Evolutionary conservation across 1,140 invertebrate genomes (phyloP), one percentile per base, ranked within the genome.

Genomic region (Pseudoatta argentina): DNA sequence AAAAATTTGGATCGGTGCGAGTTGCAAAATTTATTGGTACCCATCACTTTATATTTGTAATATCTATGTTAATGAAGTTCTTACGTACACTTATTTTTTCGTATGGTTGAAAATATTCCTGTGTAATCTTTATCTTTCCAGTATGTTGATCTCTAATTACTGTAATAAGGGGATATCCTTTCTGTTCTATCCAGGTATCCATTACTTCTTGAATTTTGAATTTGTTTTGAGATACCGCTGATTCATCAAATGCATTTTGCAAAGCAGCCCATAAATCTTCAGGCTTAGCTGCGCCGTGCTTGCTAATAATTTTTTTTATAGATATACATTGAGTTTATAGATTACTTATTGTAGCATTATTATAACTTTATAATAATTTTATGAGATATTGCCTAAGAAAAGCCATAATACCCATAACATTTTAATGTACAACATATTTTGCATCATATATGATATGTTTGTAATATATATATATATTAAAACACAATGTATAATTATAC

Each of bases 161-260:
- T 1, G 95, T 97, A 16, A 98, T 95, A 0, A 98, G 95, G 0
- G 98, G 98, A 94, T 98, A 98, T 21, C 97, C 97, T 75, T 97
- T 97, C 94, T 98, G 97, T 51, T 97, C 95, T 6, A 97, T 98
- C 98, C 98, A 99, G 0, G 97, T 97, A 93, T 98, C 97, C 97
- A 98, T 97, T 61, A 98, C 96, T 59, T 95, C 91, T 91, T 97
- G 97, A 2, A 98, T 95, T 57, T 95, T 92, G 10, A 97, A 91
- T 0, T 94, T 94, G 1, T 95, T 93, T n/a, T 94, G 92, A 71
- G 95, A 93, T 59, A 95, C 94, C 10, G 96, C 96, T 66, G 95
- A 96, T 91, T 79, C 48, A 12, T 79, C 64, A 18, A 55, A 69
- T 69, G 44, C 21, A 24, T 97, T 96, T 85, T 95, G 91, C 24